A percentile compares a stretch with the other conserved stretches of the same genome.
phyloP scores from a whole-genome alignment of 2,113 vertebrate species.

The Podarcis cretensis region DNA sequence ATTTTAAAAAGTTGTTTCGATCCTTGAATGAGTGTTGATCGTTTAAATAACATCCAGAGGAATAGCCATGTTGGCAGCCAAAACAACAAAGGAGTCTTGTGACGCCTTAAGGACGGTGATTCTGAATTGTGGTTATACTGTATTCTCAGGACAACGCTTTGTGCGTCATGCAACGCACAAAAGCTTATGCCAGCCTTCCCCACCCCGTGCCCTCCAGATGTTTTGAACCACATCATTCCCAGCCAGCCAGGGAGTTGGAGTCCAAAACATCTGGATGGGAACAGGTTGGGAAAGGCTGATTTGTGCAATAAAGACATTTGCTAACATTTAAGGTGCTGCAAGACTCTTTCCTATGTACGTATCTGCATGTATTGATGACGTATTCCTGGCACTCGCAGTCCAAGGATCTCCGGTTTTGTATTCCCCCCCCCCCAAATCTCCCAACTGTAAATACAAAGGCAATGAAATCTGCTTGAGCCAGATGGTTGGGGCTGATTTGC shows the following conservation, averaged over 20 bases:
- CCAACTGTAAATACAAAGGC: constrained; percentile 17
- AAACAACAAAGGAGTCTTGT: too few relatives aligned
- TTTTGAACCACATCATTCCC: too few relatives aligned
- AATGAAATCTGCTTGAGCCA: constrained; percentile 47
- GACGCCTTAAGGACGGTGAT: too few relatives aligned
- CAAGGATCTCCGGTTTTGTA: constrained; percentile 26
- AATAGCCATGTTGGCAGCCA: neutral
- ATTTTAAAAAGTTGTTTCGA: constrained; percentile 18
- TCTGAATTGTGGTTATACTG: too few relatives aligned
- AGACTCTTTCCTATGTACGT: too few relatives aligned
- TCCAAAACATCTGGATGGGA: too few relatives aligned
- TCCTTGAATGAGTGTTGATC: neutral
- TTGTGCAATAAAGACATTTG: neutral
- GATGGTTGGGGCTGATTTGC: constrained; percentile 27
- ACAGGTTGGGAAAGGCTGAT: too few relatives aligned
- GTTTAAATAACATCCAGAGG: neutral
- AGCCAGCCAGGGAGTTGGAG: too few relatives aligned
- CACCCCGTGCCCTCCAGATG: too few relatives aligned
- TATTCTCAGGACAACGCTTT: neutral
- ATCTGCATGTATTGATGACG: neutral
- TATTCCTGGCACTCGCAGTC: neutral
- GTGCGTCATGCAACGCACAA: neutral
- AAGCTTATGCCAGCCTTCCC: neutral
- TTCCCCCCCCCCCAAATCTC: neutral
- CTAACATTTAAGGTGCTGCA: neutral